Evolutionary conservation across 2,888 invertebrate species (phyloP).

Genomic region (Archaeoteleia sp.): DNA sequence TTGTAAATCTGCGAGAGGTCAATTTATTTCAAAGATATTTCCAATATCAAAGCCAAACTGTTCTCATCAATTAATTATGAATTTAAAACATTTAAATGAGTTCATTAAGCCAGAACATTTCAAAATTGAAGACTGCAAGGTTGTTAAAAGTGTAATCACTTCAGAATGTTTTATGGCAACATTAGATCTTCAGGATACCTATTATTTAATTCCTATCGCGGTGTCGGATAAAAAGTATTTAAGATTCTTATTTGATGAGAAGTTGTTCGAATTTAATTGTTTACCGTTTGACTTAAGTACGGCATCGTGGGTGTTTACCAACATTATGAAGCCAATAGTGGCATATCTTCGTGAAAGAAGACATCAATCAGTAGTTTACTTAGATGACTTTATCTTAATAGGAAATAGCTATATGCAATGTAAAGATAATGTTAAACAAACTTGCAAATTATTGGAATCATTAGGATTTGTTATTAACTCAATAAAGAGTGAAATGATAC

Average conservation of each 20-base stretch:
- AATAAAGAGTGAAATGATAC: no score
- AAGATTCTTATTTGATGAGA: not conserved
- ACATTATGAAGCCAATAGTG: slow-evolving; percentile 1
- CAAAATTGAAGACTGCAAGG: slow-evolving; percentile 22
- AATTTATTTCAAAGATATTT: not conserved
- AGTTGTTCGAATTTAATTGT: not conserved
- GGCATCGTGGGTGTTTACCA: not conserved
- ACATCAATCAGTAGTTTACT: not conserved
- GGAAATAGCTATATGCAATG: not conserved
- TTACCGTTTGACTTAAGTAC: not conserved
- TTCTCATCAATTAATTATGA: slow-evolving; percentile 26
- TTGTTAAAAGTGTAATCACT: not conserved
- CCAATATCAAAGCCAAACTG: slow-evolving; percentile 1
- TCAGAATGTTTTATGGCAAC: slow-evolving; percentile 7
- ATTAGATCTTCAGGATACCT: slow-evolving; percentile 28
- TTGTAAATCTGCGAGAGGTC: no score
- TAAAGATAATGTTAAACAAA: not conserved
- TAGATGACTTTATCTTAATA: slow-evolving; percentile 1
- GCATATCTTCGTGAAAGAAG: not conserved
- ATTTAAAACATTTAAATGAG: slow-evolving; percentile 16
- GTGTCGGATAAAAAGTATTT: slow-evolving; percentile 11
- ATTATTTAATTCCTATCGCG: slow-evolving; percentile 34
- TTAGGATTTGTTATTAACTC: no score
- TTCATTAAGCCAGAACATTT: slow-evolving; percentile 17
- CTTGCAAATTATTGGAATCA: not conserved